Evolutionary conservation across 2,113 vertebrate species (phyloP), one percentile per base, ranked within the genome.

Genomic region (Proterorhinus semilunaris): DNA sequence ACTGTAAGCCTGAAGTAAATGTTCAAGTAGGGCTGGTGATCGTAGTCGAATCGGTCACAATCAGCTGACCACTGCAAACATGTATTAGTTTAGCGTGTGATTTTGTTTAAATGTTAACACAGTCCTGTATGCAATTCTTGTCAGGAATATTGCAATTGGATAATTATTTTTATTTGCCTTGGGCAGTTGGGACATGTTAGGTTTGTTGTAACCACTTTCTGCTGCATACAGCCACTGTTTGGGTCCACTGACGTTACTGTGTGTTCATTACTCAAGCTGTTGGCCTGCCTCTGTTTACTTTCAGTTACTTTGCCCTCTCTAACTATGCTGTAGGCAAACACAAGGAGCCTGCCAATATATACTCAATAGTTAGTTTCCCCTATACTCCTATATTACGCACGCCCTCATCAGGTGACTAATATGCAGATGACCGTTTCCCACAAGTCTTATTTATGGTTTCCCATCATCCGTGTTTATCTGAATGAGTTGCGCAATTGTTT

Each of bases 241-340:
- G 76, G 42, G 62, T 57, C 53, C 43, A 17, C 17, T 63, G 69
- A 77, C 71, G 66, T 69, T 50, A 52, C 69, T 86, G 76, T 88
- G 86, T 88, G 81, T 80, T 86, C 62, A 69, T 83, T 89, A 80
- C 73, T 80, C 78, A 84, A 82, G 42, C 76, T 62, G 44, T 78
- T 65, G 79, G 52, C 58, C 42, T 63, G 42, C 54, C 62, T 66
- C 43, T 86, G 82, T 87, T 88, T 87, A 72, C 78, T 65, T 64
- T 66, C 46, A 61, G 65, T 81, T 78, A 70, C 75, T 82, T 82
- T 84, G 75, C 57, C 76, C 77, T 53, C 67, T 78, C 75, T 76
- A 63, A 75, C 65, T 47, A 52, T 55, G 2, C 10, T 65, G 16
- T 66, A 13, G 43, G 67, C 78, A 84, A 76, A 80, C 59, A 70